These are phyloP conservation scores for Saimiri boliviensis DNA, from an alignment of 2,113 vertebrate species.

Conservation along the genomic window DNA sequence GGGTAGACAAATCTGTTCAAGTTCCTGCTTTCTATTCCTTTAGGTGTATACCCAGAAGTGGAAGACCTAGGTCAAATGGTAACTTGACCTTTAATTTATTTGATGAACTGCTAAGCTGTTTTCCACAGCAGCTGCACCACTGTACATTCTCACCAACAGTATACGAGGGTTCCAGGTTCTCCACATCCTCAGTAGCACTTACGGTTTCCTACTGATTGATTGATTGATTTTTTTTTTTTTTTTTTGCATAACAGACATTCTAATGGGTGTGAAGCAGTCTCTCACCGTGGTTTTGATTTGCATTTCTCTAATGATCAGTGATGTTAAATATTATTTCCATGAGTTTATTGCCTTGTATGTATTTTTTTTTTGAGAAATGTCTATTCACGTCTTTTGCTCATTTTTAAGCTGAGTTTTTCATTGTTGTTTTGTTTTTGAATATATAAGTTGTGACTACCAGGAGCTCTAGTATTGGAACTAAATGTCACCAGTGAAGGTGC, in stretches of 20 bases:
- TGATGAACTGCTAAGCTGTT: background rate
- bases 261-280: background rate
- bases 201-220: background rate
- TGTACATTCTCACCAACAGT: background rate
- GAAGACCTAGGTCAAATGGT: background rate
- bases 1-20: too few relatives aligned
- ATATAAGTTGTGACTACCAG: background rate
- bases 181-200: background rate
- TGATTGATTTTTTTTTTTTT: background rate
- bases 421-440: background rate
- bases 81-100: background rate
- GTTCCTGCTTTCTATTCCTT: background rate
- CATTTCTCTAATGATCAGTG: background rate
- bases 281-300: background rate
- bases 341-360: background rate
- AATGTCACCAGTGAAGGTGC: background rate
- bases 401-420: background rate
- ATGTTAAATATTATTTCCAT: background rate
- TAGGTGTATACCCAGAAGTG: background rate
- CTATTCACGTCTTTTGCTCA: background rate
- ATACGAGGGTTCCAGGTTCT: background rate
- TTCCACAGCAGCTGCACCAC: background rate
- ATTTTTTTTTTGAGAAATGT: background rate
- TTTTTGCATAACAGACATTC: background rate
- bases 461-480: background rate